Evolutionary conservation across 2,888 invertebrate genomes (phyloP).

Genomic region (Pachliopta kotzebuea): DNA sequence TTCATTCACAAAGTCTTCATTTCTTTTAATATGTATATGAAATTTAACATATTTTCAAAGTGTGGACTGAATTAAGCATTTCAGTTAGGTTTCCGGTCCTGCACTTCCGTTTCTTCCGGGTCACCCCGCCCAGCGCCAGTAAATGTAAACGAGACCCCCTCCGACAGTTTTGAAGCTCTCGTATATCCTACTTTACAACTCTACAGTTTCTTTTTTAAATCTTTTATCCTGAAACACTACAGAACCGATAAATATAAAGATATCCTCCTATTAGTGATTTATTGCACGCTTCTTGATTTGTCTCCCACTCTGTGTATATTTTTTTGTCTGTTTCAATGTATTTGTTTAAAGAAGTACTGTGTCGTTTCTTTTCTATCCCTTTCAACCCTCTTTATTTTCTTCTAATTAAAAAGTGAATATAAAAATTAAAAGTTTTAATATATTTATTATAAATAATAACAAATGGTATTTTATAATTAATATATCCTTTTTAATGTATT

Average conservation of each 20-base stretch:
- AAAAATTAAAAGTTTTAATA: neutral
- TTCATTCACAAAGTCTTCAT: neutral
- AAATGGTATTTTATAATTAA: neutral
- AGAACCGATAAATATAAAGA: conserved; percentile 50
- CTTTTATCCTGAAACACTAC: conserved; percentile 56
- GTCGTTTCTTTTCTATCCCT: conserved; percentile 53
- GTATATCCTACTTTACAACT: conserved; percentile 61
- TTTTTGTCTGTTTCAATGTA: conserved; percentile 52
- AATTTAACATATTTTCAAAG: conserved; percentile 54
- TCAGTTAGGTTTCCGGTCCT: conserved; percentile 62
- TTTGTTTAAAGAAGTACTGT: conserved; percentile 46
- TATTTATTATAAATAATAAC: neutral
- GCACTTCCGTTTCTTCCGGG: conserved; percentile 56
- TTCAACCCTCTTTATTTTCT: conserved; percentile 39
- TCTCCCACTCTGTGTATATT: conserved; percentile 78
- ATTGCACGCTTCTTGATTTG: conserved; percentile 74
- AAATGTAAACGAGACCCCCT: conserved; percentile 54
- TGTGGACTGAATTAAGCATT: conserved; percentile 62
- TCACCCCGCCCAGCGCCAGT: conserved; percentile 77
- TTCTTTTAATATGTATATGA: conserved; percentile 9
- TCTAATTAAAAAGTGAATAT: neutral
- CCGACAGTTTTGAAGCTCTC: conserved; percentile 49
- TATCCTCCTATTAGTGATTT: conserved; percentile 73
- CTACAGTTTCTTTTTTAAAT: conserved; percentile 59
- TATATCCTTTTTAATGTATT: neutral